phyloP scores from a whole-genome alignment of 2,113 vertebrate genomes.

The Donacobius atricapilla region DNA sequence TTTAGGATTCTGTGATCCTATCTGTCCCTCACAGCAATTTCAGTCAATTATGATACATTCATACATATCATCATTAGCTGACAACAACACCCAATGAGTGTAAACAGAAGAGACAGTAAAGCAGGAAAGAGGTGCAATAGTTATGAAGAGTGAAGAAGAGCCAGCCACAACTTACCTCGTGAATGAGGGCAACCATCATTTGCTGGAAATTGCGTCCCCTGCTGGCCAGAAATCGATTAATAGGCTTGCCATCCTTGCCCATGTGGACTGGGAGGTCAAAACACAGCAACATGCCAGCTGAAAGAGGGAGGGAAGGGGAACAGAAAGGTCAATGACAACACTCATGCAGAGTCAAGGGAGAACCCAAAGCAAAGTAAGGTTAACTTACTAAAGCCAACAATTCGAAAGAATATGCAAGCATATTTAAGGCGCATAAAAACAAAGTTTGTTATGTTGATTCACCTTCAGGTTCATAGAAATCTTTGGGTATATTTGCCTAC shows the following conservation, averaged over 20 bases:
- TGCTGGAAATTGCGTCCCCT: conserved; percentile 90
- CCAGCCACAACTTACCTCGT: conserved; percentile 78
- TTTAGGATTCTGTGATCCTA: background rate
- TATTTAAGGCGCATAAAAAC: background rate
- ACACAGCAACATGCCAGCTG: conserved; percentile 88
- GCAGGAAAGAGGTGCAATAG: background rate
- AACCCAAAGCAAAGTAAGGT: background rate
- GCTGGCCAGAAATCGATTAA: conserved; percentile 83
- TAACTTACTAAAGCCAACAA: background rate
- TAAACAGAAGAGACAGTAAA: background rate
- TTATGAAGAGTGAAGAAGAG: background rate
- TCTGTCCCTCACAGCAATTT: background rate
- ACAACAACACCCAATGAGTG: background rate
- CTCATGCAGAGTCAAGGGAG: background rate
- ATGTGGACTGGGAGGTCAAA: conserved; percentile 86
- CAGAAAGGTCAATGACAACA: background rate
- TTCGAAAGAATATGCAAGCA: background rate
- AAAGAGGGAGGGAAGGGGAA: background rate
- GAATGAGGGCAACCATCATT: conserved; percentile 83
- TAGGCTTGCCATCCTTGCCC: conserved; percentile 85
- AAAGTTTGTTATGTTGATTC: background rate
- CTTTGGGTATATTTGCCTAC: background rate
- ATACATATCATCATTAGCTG: background rate
- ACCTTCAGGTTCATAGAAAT: background rate
- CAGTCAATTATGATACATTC: background rate